Conservation (phyloP, 2,888 invertebrate species). For the Pimpla rufipes region DNA sequence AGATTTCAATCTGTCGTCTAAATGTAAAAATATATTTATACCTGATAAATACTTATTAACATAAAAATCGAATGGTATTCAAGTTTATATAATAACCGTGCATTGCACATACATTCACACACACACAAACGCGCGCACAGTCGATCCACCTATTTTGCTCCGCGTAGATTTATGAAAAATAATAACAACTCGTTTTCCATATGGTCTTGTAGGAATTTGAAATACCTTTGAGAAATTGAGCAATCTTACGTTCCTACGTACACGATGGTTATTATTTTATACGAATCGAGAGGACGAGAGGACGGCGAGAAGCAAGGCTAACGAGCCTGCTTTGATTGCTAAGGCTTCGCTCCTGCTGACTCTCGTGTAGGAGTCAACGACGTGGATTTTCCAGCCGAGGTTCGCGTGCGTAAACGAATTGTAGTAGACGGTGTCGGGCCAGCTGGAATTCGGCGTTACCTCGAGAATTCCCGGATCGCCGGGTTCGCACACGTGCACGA, state of each 20-base stretch:
- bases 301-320: conserved; percentile 68
- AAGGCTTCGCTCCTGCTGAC: conserved; percentile 75
- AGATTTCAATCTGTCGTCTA: conserved; percentile 38
- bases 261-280: conserved; percentile 58
- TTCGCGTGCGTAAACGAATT: conserved; percentile 97
- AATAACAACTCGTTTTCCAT: background rate
- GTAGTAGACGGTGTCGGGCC: conserved; percentile 97
- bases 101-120: background rate
- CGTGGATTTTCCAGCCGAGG: conserved; percentile 97
- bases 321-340: conserved; percentile 67
- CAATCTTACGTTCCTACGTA: conserved; percentile 64
- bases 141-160: background rate
- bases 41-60: conserved; percentile 59
- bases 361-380: conserved; percentile 91
- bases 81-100: conserved; percentile 13
- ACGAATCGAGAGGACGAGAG: conserved; percentile 68
- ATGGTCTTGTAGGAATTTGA: conserved; percentile 18
- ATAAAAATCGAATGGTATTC: conserved; percentile 9
- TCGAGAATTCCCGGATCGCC: conserved; percentile 91
- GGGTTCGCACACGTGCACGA: conserved; percentile 90
- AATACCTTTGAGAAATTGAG: conserved; percentile 64
- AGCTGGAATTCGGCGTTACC: conserved; percentile 94
- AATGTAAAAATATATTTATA: conserved; percentile 61
- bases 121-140: background rate
- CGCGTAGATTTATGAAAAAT: background rate